phyloP scores from a whole-genome alignment of 1,140 invertebrate genomes.

The Ceratina japonica region DNA sequence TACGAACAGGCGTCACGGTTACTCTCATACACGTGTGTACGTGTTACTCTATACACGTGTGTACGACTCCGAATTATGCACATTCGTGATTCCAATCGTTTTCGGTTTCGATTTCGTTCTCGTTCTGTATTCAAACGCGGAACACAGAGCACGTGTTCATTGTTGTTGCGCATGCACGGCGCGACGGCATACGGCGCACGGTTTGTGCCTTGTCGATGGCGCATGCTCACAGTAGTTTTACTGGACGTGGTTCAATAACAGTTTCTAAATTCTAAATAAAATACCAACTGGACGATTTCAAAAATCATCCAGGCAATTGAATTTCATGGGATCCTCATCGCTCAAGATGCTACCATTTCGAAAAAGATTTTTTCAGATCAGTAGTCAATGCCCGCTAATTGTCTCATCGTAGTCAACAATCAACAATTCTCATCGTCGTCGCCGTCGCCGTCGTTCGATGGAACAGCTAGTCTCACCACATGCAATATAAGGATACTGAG shows the following conservation, averaged over 20 bases:
- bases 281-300: constrained; percentile 22
- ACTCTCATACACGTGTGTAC: too few relatives aligned
- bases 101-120: too few relatives aligned
- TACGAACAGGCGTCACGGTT: constrained; percentile 10
- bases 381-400: too few relatives aligned
- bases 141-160: too few relatives aligned
- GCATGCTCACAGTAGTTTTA: constrained; percentile 19
- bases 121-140: not conserved
- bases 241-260: constrained; percentile 16
- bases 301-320: not conserved
- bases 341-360: too few relatives aligned
- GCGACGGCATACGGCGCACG: not conserved
- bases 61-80: not conserved
- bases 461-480: not conserved
- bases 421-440: too few relatives aligned
- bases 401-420: too few relatives aligned
- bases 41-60: too few relatives aligned
- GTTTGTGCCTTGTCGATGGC: not conserved
- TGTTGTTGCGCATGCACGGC: not conserved
- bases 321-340: not conserved
- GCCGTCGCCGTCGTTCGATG: not conserved
- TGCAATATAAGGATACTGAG: not conserved
- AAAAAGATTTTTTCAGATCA: too few relatives aligned
- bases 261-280: constrained; percentile 8
- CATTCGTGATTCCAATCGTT: not conserved